These are phyloP conservation scores for Rhinichthys klamathensis DNA, from an alignment of 2,113 vertebrate genomes.

Conservation along the genomic window DNA sequence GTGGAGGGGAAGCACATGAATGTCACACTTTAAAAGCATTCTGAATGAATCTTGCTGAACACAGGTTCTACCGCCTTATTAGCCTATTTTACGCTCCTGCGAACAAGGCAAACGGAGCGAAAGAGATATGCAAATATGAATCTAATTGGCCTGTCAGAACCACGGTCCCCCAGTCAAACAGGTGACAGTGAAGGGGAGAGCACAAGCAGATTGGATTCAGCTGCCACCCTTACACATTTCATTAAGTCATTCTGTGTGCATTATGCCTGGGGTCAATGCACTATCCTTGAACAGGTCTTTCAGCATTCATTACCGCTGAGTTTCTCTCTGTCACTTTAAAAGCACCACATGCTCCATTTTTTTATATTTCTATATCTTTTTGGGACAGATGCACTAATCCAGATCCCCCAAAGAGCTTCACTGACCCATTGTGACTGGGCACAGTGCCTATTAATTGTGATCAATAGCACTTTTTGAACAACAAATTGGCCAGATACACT, in stretches of 20 bases:
- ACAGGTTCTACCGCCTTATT: constrained; percentile 68
- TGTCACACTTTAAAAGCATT: constrained; percentile 59
- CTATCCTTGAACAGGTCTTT: constrained; percentile 51
- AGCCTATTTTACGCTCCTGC: constrained; percentile 72
- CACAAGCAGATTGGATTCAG: constrained; percentile 67
- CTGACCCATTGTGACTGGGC: background rate
- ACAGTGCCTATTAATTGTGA: background rate
- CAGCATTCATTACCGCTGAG: constrained; percentile 34
- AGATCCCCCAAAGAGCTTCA: constrained; percentile 23
- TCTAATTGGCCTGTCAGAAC: constrained; percentile 79
- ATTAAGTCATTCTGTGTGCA: constrained; percentile 58
- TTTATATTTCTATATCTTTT: constrained; percentile 27
- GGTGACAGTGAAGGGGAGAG: constrained; percentile 58
- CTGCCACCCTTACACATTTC: constrained; percentile 69
- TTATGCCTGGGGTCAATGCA: constrained; percentile 62
- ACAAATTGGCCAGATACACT: constrained; percentile 12
- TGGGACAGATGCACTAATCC: background rate
- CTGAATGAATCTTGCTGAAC: constrained; percentile 62
- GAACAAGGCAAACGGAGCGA: constrained; percentile 71
- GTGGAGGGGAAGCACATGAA: constrained; percentile 45
- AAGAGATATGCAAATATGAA: constrained; percentile 75
- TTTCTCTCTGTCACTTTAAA: constrained; percentile 22
- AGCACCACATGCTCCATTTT: constrained; percentile 17
- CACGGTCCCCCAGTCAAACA: constrained; percentile 63
- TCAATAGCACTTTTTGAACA: constrained; percentile 35